Evolutionary conservation across 1,140 invertebrate species (phyloP).

Genomic region (Agraylea sexmaculata): DNA sequence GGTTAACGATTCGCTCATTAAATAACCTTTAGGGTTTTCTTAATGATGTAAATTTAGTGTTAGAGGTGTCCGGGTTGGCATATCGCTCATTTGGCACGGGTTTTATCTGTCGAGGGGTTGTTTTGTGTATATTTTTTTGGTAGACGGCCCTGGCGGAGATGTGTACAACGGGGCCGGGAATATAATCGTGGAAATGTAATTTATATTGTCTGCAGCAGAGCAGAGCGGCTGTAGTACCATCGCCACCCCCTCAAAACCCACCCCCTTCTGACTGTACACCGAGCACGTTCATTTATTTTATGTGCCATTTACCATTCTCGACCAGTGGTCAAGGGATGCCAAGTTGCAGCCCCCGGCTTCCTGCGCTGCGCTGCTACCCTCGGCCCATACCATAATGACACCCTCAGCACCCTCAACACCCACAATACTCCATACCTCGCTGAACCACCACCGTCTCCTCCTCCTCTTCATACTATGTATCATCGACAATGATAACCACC

Average conservation of each 20-base stretch:
- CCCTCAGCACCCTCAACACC: background rate
- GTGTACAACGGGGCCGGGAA: slow-evolving; percentile 23
- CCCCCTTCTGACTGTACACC: slow-evolving; percentile 23
- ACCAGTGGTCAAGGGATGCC: slow-evolving; percentile 43
- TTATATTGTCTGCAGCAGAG: slow-evolving; percentile 46
- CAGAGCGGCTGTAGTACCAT: slow-evolving; percentile 26
- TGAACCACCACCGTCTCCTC: background rate
- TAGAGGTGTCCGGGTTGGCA: background rate
- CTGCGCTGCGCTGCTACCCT: slow-evolving; percentile 23
- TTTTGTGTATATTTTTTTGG: slow-evolving; percentile 3
- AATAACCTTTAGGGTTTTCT: background rate
- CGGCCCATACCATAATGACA: slow-evolving; percentile 29
- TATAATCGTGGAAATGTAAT: slow-evolving; percentile 45
- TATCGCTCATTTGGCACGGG: background rate
- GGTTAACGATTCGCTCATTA: background rate
- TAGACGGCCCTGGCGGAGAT: slow-evolving; percentile 9
- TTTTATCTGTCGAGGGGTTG: background rate
- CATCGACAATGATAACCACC: background rate
- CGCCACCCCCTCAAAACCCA: slow-evolving; percentile 4
- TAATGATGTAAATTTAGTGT: background rate
- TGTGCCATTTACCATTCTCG: slow-evolving; percentile 47
- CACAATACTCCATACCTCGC: background rate
- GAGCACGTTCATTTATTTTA: slow-evolving; percentile 45
- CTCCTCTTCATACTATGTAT: background rate
- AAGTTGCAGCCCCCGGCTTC: slow-evolving; percentile 22